Evolutionary conservation across 2,888 invertebrate genomes (phyloP).

Genomic region (Ophioninae sp.): DNA sequence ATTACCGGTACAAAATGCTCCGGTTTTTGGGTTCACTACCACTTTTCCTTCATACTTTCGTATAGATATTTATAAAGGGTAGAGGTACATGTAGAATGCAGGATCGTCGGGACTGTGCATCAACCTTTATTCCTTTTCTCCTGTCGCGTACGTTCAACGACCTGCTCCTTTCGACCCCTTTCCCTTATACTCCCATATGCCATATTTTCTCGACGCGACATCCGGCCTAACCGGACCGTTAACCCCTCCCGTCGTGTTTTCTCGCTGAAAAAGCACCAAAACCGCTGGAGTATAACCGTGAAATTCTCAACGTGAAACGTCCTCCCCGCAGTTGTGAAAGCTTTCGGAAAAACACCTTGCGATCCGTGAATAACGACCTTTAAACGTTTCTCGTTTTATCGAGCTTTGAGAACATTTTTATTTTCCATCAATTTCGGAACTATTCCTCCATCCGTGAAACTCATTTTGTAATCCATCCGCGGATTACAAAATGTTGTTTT

Average conservation of each 20-base stretch:
- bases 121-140: conserved; percentile 22
- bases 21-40: conserved; percentile 23
- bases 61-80: conserved; percentile 28
- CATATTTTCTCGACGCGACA: conserved; percentile 57
- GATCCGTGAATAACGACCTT: too few relatives aligned
- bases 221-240: conserved; percentile 62
- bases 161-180: conserved; percentile 1
- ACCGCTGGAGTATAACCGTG: conserved; percentile 16
- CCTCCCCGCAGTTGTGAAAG: conserved; percentile 20
- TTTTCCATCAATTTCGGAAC: too few relatives aligned
- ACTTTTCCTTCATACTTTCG: conserved; percentile 15
- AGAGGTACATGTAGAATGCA: conserved; percentile 33
- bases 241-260: conserved; percentile 41
- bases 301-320: background rate
- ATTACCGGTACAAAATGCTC: conserved; percentile 33
- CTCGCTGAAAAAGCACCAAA: conserved; percentile 39
- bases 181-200: conserved; percentile 22
- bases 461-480: too few relatives aligned
- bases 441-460: too few relatives aligned
- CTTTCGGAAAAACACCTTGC: background rate
- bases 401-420: too few relatives aligned
- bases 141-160: conserved; percentile 38
- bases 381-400: too few relatives aligned
- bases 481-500: too few relatives aligned
- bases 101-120: conserved; percentile 26